These are phyloP conservation scores for Cataglyphis altisquamis DNA, from an alignment of 2,888 invertebrate genomes.

Conservation along the genomic window DNA sequence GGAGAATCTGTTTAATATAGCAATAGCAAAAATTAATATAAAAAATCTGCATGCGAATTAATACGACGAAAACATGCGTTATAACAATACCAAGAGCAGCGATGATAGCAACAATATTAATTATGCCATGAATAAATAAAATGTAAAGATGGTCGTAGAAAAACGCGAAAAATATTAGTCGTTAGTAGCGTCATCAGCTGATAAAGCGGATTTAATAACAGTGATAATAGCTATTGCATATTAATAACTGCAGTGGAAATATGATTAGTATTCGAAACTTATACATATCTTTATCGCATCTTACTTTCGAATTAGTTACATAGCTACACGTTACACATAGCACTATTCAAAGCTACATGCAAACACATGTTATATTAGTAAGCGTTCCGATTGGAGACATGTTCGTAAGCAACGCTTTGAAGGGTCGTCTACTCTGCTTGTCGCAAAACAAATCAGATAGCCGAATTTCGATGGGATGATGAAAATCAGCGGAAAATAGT, in stretches of 20 bases:
- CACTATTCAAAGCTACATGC: conserved; percentile 65
- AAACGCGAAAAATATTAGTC: conserved; percentile 17
- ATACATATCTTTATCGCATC: conserved; percentile 41
- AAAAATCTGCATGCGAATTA: conserved; percentile 42
- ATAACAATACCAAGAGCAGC: conserved; percentile 46
- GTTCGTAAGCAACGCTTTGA: conserved; percentile 70
- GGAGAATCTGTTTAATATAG: neutral
- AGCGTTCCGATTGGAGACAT: conserved; percentile 63
- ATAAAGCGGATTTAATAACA: conserved; percentile 63
- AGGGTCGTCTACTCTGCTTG: conserved; percentile 62
- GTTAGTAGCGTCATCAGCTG: conserved; percentile 61
- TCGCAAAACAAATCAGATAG: conserved; percentile 57
- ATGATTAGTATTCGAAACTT: conserved; percentile 15
- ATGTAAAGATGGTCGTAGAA: conserved; percentile 38
- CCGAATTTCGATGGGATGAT: conserved; percentile 71
- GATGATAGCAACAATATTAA: conserved; percentile 38
- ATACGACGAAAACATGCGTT: conserved; percentile 62
- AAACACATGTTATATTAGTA: conserved; percentile 60
- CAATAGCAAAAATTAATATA: neutral
- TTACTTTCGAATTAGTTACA: conserved; percentile 55
- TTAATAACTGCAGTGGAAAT: conserved; percentile 56
- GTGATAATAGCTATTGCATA: conserved; percentile 45
- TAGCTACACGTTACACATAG: conserved; percentile 54
- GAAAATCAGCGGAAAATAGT: conserved; percentile 58
- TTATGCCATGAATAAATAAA: conserved; percentile 55